Evolutionary conservation across 1,140 invertebrate genomes (phyloP).

Genomic region (Lasioglossum albipes): DNA sequence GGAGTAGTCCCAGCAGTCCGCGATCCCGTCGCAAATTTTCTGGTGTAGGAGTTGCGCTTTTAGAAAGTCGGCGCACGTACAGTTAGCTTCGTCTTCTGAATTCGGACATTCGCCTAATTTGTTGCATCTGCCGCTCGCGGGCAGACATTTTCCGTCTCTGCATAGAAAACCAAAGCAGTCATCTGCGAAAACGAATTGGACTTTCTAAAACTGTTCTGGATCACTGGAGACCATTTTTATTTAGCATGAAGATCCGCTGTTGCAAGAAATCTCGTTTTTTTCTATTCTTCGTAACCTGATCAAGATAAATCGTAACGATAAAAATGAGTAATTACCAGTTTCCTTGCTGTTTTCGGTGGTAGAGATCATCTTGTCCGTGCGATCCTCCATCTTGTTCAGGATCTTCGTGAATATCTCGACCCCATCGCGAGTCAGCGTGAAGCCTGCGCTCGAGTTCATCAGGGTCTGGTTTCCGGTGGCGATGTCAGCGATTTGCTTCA

Average conservation of each 20-base stretch:
- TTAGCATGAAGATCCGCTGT: no score
- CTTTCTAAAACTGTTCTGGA: not conserved
- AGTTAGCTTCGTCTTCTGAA: slow-evolving; percentile 87
- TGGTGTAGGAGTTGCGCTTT: slow-evolving; percentile 84
- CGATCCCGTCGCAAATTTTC: slow-evolving; percentile 90
- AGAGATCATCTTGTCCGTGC: slow-evolving; percentile 59
- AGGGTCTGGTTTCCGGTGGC: slow-evolving; percentile 56
- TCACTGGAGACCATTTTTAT: no score
- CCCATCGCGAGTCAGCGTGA: slow-evolving; percentile 83
- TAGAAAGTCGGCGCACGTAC: slow-evolving; percentile 89
- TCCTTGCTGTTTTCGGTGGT: slow-evolving; percentile 63
- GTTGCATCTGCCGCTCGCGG: slow-evolving; percentile 86
- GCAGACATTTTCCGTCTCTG: slow-evolving; percentile 84
- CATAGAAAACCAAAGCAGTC: slow-evolving; percentile 79
- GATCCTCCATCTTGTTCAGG: slow-evolving; percentile 81
- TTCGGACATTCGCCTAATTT: slow-evolving; percentile 86
- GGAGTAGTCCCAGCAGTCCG: slow-evolving; percentile 90
- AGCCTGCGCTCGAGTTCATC: slow-evolving; percentile 71
- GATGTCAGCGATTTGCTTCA: slow-evolving; percentile 73
- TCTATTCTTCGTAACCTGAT: no score
- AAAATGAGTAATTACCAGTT: slow-evolving; percentile 42
- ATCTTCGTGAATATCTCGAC: slow-evolving; percentile 85
- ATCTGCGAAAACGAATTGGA: slow-evolving; percentile 54
- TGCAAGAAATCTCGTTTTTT: no score
- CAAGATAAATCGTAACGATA: no score